Conservation (phyloP, 2,113 vertebrate species). For the Neogale vison region DNA sequence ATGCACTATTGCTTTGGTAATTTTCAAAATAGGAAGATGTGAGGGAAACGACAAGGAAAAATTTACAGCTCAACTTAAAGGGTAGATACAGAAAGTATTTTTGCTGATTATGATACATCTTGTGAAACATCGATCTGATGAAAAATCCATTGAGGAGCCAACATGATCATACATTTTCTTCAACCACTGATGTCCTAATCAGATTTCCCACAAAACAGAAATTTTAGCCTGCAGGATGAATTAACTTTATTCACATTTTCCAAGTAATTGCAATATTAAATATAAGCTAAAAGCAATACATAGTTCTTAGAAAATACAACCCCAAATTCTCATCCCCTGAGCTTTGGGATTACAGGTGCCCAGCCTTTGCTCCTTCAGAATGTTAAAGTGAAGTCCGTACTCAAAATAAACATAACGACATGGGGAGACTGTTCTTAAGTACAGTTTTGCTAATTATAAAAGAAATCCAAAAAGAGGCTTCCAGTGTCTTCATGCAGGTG, state of each 20-base stretch:
- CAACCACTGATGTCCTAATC: not conserved
- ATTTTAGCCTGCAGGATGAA: not conserved
- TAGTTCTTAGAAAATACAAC: slow-evolving; percentile 75
- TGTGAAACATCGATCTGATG: not conserved
- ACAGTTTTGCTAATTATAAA: not conserved
- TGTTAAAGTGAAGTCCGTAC: slow-evolving; percentile 79
- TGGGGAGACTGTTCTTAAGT: slow-evolving; percentile 44
- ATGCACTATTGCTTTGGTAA: not conserved
- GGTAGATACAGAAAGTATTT: not conserved
- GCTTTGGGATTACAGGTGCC: slow-evolving; percentile 67
- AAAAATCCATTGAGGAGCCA: not conserved
- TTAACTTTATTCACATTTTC: slow-evolving; percentile 77
- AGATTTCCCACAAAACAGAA: slow-evolving; percentile 20
- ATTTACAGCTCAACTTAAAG: not conserved
- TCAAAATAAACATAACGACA: slow-evolving; percentile 2
- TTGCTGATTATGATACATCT: not conserved
- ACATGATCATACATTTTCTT: not conserved
- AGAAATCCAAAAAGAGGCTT: not conserved
- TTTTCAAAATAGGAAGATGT: not conserved
- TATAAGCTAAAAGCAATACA: slow-evolving; percentile 79
- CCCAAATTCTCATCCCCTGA: slow-evolving; percentile 68
- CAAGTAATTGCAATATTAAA: slow-evolving; percentile 75
- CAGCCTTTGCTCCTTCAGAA: slow-evolving; percentile 56
- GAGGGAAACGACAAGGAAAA: not conserved
- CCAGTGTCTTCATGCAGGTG: not conserved